These are phyloP conservation scores for Paramormyrops kingsleyae DNA, from an alignment of 2,113 vertebrate species.

Conservation along the genomic window DNA sequence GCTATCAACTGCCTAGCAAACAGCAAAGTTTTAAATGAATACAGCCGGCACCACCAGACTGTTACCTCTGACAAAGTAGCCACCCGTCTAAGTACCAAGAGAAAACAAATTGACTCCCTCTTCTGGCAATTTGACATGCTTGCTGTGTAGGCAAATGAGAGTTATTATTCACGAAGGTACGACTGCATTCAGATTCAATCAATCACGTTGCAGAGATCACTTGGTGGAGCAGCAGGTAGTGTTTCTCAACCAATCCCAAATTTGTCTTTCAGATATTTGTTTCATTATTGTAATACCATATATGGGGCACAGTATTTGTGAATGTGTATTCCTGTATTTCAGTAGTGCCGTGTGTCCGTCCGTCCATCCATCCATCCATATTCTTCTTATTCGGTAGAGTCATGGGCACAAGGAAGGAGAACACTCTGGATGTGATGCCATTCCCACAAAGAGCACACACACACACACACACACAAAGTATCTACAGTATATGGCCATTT, in stretches of 20 bases:
- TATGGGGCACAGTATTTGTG: constrained; percentile 22
- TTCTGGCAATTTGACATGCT: constrained; percentile 25
- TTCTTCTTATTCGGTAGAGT: not conserved
- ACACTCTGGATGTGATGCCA: not conserved
- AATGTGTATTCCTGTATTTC: constrained; percentile 21
- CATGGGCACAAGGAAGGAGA: not conserved
- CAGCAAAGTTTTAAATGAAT: constrained; percentile 13
- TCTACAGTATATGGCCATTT: not conserved
- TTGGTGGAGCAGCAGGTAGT: not conserved
- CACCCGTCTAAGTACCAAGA: not conserved
- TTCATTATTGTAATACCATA: constrained; percentile 24
- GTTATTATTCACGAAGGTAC: constrained; percentile 16
- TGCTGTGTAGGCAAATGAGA: constrained; percentile 26
- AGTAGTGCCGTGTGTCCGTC: not conserved
- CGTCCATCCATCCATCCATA: not conserved
- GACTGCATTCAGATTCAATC: constrained; percentile 17
- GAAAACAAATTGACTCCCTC: constrained; percentile 19
- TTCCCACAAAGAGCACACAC: not conserved
- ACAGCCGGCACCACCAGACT: not conserved
- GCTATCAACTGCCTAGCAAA: not conserved
- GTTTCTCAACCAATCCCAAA: constrained; percentile 23
- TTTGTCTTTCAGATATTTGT: constrained; percentile 18
- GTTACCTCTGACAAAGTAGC: constrained; percentile 15
- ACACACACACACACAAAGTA: not conserved
- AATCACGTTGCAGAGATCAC: constrained; percentile 17